Percentiles rank a stretch among this genome's conserved stretches.
phyloP scores from a whole-genome alignment of 2,797 vertebrate genomes.

The Cichlasoma orientale region DNA sequence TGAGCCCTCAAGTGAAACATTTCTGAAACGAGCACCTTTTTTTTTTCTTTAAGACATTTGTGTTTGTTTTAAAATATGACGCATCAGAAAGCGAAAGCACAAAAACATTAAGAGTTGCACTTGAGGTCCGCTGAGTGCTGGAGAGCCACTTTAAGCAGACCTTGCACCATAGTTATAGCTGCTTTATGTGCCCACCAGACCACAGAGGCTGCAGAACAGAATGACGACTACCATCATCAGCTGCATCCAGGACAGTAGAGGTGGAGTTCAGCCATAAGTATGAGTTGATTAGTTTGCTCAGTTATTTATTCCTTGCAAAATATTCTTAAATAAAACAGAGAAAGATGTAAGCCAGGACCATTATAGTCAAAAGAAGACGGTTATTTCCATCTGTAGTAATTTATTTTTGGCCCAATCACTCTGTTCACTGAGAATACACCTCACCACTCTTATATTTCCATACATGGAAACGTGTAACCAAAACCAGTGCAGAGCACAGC shows the following conservation, averaged over 20 bases:
- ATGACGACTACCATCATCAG: not conserved
- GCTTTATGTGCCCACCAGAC: not conserved
- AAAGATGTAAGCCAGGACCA: not conserved
- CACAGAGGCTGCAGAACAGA: not conserved
- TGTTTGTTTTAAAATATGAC: not conserved
- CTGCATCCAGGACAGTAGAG: not conserved
- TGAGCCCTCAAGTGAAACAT: too few relatives aligned
- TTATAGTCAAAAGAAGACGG: not conserved
- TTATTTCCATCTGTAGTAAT: too few relatives aligned
- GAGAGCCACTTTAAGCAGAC: not conserved
- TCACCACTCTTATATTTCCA: not conserved
- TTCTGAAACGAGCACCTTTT: not conserved
- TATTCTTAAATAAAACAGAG: not conserved
- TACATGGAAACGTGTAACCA: not conserved
- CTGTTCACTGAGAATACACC: not conserved
- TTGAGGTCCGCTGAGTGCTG: not conserved
- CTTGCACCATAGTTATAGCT: not conserved
- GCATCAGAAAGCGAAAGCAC: not conserved
- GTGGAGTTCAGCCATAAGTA: not conserved
- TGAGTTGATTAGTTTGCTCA: not conserved
- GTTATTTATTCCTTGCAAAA: not conserved
- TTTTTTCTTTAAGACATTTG: not conserved
- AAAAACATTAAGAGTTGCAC: not conserved
- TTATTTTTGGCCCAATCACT: not conserved
- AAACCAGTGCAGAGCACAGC: not conserved